Conservation (phyloP, 1,140 invertebrate species). For the Sarcophaga bullata region DNA sequence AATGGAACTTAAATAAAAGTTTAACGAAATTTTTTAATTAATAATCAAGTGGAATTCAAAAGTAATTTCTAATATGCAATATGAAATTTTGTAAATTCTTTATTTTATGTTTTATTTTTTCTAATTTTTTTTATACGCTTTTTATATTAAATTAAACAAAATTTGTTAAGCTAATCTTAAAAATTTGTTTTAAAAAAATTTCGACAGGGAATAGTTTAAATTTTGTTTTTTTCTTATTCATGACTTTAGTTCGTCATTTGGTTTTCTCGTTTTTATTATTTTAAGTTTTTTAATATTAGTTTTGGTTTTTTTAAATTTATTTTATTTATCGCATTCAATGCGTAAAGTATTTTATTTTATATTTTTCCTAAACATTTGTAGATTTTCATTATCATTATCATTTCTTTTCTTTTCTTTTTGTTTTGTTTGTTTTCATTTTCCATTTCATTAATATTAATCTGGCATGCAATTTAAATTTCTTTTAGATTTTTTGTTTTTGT, state of each 20-base stretch:
- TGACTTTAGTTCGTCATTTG: too few relatives aligned
- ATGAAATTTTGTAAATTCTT: too few relatives aligned
- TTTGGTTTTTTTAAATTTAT: not conserved
- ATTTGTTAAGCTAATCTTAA: not conserved
- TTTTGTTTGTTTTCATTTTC: not conserved
- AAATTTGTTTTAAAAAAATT: not conserved
- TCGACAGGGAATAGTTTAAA: not conserved
- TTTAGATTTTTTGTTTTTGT: not conserved
- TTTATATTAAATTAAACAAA: not conserved
- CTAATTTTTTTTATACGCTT: not conserved
- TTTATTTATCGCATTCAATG: conserved; percentile 33
- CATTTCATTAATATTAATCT: conserved; percentile 23
- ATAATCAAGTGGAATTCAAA: not conserved
- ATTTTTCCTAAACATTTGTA: conserved; percentile 35
- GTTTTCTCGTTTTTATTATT: not conserved
- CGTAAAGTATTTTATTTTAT: conserved; percentile 28
- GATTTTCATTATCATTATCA: not conserved
- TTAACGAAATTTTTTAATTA: not conserved
- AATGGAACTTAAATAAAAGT: not conserved
- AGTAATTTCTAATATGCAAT: too few relatives aligned
- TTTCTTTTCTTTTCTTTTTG: too few relatives aligned
- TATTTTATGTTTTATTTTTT: not conserved
- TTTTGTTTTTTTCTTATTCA: not conserved
- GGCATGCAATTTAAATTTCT: conserved; percentile 31
- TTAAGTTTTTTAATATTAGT: not conserved